Conservation (phyloP, 2,113 vertebrate species). For the Eurypyga helias region DNA sequence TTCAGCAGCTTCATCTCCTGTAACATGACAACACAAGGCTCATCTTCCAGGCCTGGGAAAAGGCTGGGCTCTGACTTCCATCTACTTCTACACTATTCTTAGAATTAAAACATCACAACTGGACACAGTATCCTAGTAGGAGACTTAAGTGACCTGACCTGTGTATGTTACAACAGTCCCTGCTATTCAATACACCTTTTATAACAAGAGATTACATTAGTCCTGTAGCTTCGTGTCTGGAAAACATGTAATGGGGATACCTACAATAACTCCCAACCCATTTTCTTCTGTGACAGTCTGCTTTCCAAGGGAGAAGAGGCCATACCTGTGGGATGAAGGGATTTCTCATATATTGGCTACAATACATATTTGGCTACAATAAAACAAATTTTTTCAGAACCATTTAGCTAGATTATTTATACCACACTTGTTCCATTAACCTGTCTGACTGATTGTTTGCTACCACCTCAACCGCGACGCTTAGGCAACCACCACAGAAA, state of each 20-base stretch:
- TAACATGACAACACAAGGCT: conserved; percentile 22
- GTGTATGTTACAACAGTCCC: not conserved
- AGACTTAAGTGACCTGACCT: not conserved
- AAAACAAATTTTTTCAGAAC: not conserved
- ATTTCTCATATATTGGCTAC: not conserved
- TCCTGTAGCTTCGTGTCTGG: not conserved
- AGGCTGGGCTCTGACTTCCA: not conserved
- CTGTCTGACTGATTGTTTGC: not conserved
- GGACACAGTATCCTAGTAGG: not conserved
- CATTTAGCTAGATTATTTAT: not conserved
- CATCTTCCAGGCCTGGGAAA: conserved; percentile 4
- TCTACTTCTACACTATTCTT: not conserved
- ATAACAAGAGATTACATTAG: not conserved
- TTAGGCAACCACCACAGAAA: not conserved
- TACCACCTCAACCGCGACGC: not conserved
- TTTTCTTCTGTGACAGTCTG: not conserved
- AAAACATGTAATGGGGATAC: not conserved
- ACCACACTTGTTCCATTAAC: not conserved
- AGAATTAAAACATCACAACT: conserved; percentile 3
- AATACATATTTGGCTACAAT: not conserved
- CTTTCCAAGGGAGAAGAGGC: not conserved
- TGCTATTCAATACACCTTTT: not conserved
- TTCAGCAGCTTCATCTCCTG: conserved; percentile 46
- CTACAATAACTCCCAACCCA: not conserved
- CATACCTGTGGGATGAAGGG: rapidly evolving